Evolutionary conservation across 53 echinoderm and acorn worm genomes (phyloP).

Genomic region (Patiria pectinifera): DNA sequence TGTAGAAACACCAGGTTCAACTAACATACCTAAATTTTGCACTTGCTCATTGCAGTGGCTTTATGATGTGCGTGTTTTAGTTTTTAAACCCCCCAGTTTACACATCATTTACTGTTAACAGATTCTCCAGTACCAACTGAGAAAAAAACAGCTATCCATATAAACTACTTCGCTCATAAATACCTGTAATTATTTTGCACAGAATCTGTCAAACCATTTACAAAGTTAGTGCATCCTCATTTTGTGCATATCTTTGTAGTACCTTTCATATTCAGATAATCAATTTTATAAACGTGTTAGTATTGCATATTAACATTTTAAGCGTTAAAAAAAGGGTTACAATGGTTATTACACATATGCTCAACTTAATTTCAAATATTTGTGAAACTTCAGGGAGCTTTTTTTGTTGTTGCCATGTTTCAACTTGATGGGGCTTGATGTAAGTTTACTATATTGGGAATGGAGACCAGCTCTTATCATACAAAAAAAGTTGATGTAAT

Average conservation of each 20-base stretch:
- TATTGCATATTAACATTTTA: constrained; percentile 29
- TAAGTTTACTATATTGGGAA: not conserved
- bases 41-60: not conserved
- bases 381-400: too few relatives aligned
- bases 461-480: not conserved
- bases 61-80: not conserved
- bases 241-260: constrained; percentile 46
- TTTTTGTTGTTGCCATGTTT: too few relatives aligned
- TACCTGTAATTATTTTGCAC: not conserved
- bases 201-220: not conserved
- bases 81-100: not conserved
- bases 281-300: constrained; percentile 4
- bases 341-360: constrained; percentile 29
- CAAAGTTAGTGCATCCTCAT: constrained; percentile 15
- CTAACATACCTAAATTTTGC: not conserved
- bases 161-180: not conserved
- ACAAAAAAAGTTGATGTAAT: not conserved
- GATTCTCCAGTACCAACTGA: not conserved
- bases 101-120: not conserved
- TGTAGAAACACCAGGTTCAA: not conserved
- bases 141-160: not conserved
- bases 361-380: not conserved
- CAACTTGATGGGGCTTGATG: not conserved
- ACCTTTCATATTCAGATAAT: constrained; percentile 1
- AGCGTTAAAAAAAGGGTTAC: not conserved